phyloP scores from a whole-genome alignment of 2,113 vertebrate genomes.

The Machaerirhynchus nigripectus region DNA sequence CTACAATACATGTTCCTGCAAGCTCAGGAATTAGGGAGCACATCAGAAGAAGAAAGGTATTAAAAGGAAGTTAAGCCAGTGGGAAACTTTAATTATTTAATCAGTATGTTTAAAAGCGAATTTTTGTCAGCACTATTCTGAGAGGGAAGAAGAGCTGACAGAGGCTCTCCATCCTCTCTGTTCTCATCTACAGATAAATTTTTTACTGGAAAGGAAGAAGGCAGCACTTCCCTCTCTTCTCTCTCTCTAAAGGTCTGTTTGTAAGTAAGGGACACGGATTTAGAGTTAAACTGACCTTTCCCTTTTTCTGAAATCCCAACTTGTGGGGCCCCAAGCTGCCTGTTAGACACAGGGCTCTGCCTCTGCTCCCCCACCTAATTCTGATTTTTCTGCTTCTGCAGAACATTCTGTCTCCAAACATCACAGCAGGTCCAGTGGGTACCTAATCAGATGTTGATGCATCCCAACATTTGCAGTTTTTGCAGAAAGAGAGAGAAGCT shows the following conservation, averaged over 20 bases:
- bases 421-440: neutral
- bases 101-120: neutral
- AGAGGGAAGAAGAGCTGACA: neutral
- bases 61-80: neutral
- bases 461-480: neutral
- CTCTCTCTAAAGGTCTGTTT: neutral
- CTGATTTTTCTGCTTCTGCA: neutral
- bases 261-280: neutral
- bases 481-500: neutral
- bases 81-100: neutral
- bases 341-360: neutral
- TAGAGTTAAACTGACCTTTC: neutral
- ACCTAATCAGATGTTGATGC: neutral
- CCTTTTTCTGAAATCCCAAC: neutral
- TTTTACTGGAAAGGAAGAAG: neutral
- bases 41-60: neutral
- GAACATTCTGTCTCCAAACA: neutral
- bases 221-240: neutral
- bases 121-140: neutral
- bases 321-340: neutral
- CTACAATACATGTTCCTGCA: neutral
- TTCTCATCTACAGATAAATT: neutral
- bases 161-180: neutral
- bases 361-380: neutral
- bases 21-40: neutral